Conservation (phyloP, 1,140 invertebrate species). For the Muscidifurax raptorellus region DNA sequence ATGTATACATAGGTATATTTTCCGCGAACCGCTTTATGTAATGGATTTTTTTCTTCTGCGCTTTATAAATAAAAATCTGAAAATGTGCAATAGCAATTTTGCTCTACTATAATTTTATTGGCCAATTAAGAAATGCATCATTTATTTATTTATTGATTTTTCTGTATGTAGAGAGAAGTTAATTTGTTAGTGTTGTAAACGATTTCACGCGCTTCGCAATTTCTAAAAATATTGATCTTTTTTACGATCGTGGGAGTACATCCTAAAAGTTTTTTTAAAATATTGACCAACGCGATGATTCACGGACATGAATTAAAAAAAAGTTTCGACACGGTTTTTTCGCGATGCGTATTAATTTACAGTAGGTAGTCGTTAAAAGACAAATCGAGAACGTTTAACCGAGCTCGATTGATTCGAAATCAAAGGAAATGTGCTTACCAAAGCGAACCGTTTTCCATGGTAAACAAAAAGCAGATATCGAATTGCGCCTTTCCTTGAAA, state of each 20-base stretch:
- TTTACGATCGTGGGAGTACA: neutral
- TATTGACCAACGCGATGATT: neutral
- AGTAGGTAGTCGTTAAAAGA: neutral
- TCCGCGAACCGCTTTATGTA: neutral
- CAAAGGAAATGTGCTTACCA: neutral
- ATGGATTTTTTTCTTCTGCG: neutral
- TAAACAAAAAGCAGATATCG: neutral
- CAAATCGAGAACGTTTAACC: neutral
- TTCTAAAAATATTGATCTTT: too few species aligned
- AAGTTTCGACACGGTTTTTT: neutral
- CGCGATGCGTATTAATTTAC: neutral
- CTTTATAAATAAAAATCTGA: neutral
- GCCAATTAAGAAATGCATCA: too few species aligned
- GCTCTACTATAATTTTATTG: neutral
- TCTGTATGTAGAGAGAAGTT: neutral
- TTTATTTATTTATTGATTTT: neutral
- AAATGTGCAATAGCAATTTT: neutral
- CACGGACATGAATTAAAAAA: neutral
- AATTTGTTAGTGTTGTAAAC: too few species aligned
- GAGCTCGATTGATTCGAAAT: neutral
- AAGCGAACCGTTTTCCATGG: neutral
- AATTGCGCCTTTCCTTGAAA: neutral
- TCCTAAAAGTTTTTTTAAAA: neutral
- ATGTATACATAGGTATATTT: neutral
- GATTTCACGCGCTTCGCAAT: too few species aligned